A percentile compares a stretch with the other conserved stretches of the same genome.
These are phyloP conservation scores for Oppia nitens DNA, from an alignment of 1,140 invertebrate species.

Conservation along the genomic window DNA sequence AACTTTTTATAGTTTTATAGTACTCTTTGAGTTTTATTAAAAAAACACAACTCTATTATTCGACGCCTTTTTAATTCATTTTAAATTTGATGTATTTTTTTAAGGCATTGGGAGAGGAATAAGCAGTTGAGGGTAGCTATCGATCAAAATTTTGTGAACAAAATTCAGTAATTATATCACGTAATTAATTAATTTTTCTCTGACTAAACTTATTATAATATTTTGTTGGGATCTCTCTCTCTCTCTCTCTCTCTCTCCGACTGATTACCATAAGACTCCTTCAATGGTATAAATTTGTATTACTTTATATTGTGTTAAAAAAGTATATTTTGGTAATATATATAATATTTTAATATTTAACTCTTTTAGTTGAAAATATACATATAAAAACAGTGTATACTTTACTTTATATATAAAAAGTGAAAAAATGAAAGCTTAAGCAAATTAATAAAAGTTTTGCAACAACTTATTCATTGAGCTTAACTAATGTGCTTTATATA, in stretches of 20 bases:
- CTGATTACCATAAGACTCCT: not conserved
- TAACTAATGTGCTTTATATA: not conserved
- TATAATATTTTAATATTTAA: too few relatives aligned
- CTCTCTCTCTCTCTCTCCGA: slow-evolving; percentile 1
- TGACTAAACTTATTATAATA: not conserved
- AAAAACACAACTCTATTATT: too few relatives aligned
- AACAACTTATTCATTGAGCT: not conserved
- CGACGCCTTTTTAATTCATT: not conserved
- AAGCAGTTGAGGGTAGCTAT: not conserved
- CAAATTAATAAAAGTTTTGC: not conserved
- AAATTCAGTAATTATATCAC: not conserved
- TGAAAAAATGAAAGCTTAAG: not conserved
- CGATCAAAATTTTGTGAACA: not conserved
- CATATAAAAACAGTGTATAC: too few relatives aligned
- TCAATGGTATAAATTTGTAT: not conserved
- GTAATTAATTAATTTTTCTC: not conserved
- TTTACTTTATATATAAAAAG: too few relatives aligned
- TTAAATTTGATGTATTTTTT: not conserved
- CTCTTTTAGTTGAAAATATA: too few relatives aligned
- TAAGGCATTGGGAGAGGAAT: too few relatives aligned
- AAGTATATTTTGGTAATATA: too few relatives aligned
- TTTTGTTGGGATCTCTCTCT: slow-evolving; percentile 3
- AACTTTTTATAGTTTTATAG: too few relatives aligned
- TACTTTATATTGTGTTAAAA: not conserved
- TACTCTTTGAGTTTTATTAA: not conserved